Evolutionary conservation across 2,888 invertebrate genomes (phyloP).

Genomic region (Diarsia rubi): DNA sequence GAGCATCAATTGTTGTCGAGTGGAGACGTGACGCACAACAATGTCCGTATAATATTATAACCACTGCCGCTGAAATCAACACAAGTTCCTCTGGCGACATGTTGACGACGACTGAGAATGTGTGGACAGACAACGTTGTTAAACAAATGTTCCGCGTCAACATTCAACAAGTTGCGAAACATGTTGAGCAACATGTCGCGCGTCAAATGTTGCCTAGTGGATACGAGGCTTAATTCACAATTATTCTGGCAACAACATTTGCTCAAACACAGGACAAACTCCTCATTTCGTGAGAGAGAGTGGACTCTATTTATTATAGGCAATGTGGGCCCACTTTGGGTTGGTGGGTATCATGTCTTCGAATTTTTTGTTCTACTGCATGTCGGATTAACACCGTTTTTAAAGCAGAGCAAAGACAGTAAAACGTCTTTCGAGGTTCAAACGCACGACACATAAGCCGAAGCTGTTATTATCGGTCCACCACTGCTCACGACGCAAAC

Average conservation of each 20-base stretch:
- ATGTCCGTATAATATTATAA: no score
- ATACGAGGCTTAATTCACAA: neutral
- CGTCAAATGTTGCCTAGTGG: no score
- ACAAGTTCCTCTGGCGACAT: no score
- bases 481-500: conserved; percentile 9
- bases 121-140: no score
- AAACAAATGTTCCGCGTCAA: no score
- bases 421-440: neutral
- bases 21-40: no score
- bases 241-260: neutral
- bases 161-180: no score
- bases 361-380: neutral
- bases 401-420: neutral
- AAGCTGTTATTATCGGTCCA: neutral
- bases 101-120: no score
- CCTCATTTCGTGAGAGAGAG: neutral
- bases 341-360: neutral
- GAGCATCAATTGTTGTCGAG: no score
- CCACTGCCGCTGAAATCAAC: no score
- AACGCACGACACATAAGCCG: neutral
- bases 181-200: no score
- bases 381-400: neutral
- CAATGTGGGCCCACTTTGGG: neutral
- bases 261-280: neutral
- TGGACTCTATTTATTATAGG: neutral